Base-by-base conservation (phyloP, 2,113 vertebrate species). In the Gallinago media region DNA sequence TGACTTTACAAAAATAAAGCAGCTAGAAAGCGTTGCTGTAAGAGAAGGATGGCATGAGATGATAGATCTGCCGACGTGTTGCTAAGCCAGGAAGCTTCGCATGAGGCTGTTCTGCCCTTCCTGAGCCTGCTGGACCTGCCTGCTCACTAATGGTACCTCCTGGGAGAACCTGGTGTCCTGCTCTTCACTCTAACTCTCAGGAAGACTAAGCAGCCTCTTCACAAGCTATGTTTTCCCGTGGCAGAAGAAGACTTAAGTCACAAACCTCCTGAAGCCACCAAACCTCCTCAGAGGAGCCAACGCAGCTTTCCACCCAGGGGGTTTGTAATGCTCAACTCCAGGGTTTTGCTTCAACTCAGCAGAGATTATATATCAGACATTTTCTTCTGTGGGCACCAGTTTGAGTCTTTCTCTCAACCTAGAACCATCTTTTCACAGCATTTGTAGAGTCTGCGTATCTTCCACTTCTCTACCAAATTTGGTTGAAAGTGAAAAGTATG, bases 81-180 rank as follows among this genome's bases (percentile, higher is more conserved):
- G 1, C 40, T 68, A 34, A 85, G 62, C 42, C 82, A 50, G 34
- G 40, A 62, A 67, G 61, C 27, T 80, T 68, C 26, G 31, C 79
- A 47, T 0, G 1, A 88, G 49, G 46, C 34, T 55, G 17, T 21
- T 58, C 31, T 54, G 59, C 46, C 32, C 40, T 27, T 34, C 17
- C 67, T 0, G 0, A 79, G 84, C 22, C 66, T 0, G 0, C 34
- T 16, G 47, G 52, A 46, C 17, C 63, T 38, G 19, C 49, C 68
- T 25, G 63, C 44, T 80, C 5, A 0, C 44, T 8, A 3, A 23
- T 23, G 17, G 10, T 4, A 8, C 66, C 61, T 38, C 38, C 49
- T 42, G 63, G 20, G 18, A 62, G 36, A 19, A 52, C 13, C 22
- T 38, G 32, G 36, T 2, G 0, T 12, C 36, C 16, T 18, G 25